phyloP scores from a whole-genome alignment of 2,113 vertebrate species.

The Oreochromis tanganicae region DNA sequence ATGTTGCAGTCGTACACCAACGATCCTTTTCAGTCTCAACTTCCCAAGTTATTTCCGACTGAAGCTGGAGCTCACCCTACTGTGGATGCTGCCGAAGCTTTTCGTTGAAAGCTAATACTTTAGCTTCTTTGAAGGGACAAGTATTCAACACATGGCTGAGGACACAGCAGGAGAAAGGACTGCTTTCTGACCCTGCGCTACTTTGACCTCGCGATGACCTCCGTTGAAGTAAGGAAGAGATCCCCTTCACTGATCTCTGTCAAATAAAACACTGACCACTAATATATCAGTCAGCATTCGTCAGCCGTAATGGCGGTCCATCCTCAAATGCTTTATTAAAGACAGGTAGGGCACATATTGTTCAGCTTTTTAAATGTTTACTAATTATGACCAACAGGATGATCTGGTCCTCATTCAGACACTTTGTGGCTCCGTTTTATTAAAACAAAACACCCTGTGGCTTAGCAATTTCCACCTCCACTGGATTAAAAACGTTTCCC shows the following conservation, averaged over 20 bases:
- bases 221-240: constrained; percentile 2
- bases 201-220: constrained; percentile 51
- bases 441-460: not conserved
- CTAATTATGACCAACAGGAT: not conserved
- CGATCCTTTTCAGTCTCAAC: not conserved
- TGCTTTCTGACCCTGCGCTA: constrained; percentile 57
- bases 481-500: not conserved
- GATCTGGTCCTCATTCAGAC: not conserved
- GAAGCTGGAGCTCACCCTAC: constrained; percentile 17
- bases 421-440: not conserved
- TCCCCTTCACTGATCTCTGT: constrained; percentile 32
- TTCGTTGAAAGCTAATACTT: constrained; percentile 24
- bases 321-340: not conserved
- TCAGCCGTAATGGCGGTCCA: not conserved
- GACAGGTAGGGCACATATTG: not conserved
- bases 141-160: constrained; percentile 69
- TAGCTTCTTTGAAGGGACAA: constrained; percentile 60
- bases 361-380: not conserved
- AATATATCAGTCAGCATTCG: not conserved
- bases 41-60: not conserved
- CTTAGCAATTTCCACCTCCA: not conserved
- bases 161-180: constrained; percentile 59
- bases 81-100: constrained; percentile 14
- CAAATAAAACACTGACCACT: constrained; percentile 28
- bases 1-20: not conserved